A percentile compares a stretch with the other conserved stretches of the same genome.
phyloP scores from a whole-genome alignment of 2,113 vertebrate genomes.

The Pongo abelii region DNA sequence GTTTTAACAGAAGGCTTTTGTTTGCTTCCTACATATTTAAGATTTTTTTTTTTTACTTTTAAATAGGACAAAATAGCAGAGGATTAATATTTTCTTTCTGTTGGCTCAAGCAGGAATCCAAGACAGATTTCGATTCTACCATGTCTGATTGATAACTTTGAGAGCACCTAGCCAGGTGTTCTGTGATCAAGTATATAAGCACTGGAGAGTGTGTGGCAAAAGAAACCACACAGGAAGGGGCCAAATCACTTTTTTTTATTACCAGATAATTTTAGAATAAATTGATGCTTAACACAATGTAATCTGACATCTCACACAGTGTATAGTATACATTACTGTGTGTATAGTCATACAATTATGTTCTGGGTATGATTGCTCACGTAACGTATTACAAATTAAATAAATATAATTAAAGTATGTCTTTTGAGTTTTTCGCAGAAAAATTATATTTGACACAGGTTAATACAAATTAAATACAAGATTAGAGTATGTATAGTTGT shows the following conservation, averaged over 20 bases:
- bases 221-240: constrained; percentile 90
- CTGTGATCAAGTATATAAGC: constrained; percentile 84
- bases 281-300: constrained; percentile 57
- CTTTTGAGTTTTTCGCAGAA: constrained; percentile 67
- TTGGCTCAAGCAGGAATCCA: constrained; percentile 82
- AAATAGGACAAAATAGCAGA: constrained; percentile 69
- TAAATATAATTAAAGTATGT: constrained; percentile 70
- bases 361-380: constrained; percentile 62
- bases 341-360: constrained; percentile 68
- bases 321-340: constrained; percentile 57
- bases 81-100: constrained; percentile 83
- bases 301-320: constrained; percentile 68
- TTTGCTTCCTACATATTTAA: constrained; percentile 72
- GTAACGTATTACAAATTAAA: constrained; percentile 66
- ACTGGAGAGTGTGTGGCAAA: constrained; percentile 81
- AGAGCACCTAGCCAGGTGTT: constrained; percentile 85
- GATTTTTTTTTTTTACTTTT: constrained; percentile 47
- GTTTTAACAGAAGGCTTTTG: constrained; percentile 71
- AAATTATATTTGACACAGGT: constrained; percentile 58
- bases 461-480: constrained; percentile 30
- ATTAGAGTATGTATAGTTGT: constrained; percentile 5
- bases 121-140: constrained; percentile 58
- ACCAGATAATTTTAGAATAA: constrained; percentile 77
- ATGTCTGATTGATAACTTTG: constrained; percentile 81
- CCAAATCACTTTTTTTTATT: constrained; percentile 80